These are phyloP conservation scores for Kuschelorhynchus macadamiae DNA, from an alignment of 2,888 invertebrate genomes.

Conservation along the genomic window DNA sequence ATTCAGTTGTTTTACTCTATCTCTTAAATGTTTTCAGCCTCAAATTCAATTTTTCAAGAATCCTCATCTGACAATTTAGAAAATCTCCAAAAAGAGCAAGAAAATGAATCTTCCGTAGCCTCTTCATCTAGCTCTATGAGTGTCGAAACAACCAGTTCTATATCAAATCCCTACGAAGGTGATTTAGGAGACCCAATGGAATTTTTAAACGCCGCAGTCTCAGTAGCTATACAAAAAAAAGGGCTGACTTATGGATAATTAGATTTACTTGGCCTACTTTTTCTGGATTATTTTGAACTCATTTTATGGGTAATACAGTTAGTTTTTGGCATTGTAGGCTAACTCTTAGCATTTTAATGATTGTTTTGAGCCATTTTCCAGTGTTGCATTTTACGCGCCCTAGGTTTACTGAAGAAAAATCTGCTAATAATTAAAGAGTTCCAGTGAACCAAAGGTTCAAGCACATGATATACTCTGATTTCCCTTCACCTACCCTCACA, in stretches of 20 bases:
- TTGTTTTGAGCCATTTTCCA: too few species aligned
- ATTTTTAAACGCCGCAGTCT: conserved; percentile 80
- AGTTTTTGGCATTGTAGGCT: background rate
- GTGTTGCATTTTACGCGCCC: too few species aligned
- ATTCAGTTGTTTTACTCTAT: too few species aligned
- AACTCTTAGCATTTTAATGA: too few species aligned
- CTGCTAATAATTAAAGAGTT: too few species aligned
- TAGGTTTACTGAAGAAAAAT: too few species aligned
- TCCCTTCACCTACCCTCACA: too few species aligned
- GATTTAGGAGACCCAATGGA: conserved; percentile 67
- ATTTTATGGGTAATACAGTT: background rate
- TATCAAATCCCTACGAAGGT: conserved; percentile 36
- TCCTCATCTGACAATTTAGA: conserved; percentile 59
- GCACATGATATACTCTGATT: too few species aligned
- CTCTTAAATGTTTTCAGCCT: conserved; percentile 25
- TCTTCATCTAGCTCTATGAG: conserved; percentile 48
- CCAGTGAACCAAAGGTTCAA: too few species aligned
- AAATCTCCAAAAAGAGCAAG: conserved; percentile 57
- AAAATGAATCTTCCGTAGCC: conserved; percentile 38
- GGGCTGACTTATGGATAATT: conserved; percentile 71
- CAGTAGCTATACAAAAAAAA: conserved; percentile 81
- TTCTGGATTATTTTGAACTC: background rate
- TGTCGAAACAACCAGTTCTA: conserved; percentile 40
- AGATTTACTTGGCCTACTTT: background rate
- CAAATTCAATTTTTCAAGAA: conserved; percentile 51